phyloP scores from a whole-genome alignment of 1,140 invertebrate genomes.

The Papilio dardanus region DNA sequence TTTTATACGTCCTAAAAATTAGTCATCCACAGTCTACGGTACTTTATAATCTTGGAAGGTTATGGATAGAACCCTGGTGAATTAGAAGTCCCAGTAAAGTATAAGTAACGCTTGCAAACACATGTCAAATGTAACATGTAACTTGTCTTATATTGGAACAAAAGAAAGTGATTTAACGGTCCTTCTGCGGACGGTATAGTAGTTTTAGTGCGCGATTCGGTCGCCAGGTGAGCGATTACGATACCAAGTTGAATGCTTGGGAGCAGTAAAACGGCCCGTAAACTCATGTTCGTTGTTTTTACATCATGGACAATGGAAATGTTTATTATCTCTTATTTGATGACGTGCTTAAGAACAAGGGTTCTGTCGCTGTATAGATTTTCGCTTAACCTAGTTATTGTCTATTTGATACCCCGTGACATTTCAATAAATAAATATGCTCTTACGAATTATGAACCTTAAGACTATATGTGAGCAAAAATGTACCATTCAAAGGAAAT shows the following conservation, averaged over 20 bases:
- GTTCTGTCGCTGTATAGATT: neutral
- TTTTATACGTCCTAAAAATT: neutral
- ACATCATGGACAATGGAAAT: conserved; percentile 17
- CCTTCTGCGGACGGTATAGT: conserved; percentile 7
- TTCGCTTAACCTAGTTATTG: neutral
- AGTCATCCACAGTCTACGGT: neutral
- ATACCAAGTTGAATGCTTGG: conserved; percentile 28
- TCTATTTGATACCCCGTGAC: neutral
- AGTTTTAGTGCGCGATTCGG: conserved; percentile 20
- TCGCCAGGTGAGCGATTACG: conserved; percentile 31
- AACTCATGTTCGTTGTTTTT: conserved; percentile 25
- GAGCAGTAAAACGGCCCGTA: conserved; percentile 22
- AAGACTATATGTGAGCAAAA: neutral
- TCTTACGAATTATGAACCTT: neutral
- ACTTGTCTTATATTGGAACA: neutral
- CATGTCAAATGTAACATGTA: neutral
- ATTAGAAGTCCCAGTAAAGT: neutral
- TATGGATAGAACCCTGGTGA: too few species aligned
- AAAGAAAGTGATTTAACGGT: conserved; percentile 20
- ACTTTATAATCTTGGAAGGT: neutral
- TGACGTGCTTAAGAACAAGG: conserved; percentile 3
- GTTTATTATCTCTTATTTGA: conserved; percentile 36
- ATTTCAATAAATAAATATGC: neutral
- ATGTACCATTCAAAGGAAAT: too few species aligned
- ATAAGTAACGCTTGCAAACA: neutral